A percentile compares a stretch with the other conserved stretches of the same genome.
phyloP scores from a whole-genome alignment of 2,888 invertebrate species.

The Spodoptera exigua region DNA sequence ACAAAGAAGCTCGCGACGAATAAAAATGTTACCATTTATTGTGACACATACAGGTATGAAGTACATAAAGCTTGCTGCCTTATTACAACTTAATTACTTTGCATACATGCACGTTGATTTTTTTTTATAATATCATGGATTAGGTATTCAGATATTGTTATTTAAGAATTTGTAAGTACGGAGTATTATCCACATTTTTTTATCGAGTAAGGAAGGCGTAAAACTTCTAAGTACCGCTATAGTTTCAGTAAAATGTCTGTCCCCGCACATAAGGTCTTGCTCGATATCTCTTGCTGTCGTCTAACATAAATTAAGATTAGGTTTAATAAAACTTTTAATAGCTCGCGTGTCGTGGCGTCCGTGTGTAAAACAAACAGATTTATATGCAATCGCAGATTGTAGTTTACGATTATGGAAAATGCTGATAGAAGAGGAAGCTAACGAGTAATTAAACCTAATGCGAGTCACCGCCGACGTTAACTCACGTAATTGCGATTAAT shows the following conservation, averaged over 20 bases:
- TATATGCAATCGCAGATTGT: conserved; percentile 79
- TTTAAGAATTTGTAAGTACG: no score
- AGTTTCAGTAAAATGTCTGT: conserved; percentile 21
- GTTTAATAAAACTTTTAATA: conserved; percentile 54
- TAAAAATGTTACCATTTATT: conserved; percentile 73
- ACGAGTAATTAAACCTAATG: conserved; percentile 75
- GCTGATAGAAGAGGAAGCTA: conserved; percentile 75
- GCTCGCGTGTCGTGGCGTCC: conserved; percentile 54
- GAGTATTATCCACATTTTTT: neutral
- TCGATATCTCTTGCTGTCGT: conserved; percentile 50
- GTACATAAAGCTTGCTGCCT: conserved; percentile 18
- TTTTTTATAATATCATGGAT: no score
- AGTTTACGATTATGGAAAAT: conserved; percentile 83
- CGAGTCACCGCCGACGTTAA: conserved; percentile 54
- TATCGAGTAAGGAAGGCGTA: conserved; percentile 1
- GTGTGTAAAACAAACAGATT: conserved; percentile 75
- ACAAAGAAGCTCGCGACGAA: conserved; percentile 81
- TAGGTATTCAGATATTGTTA: no score
- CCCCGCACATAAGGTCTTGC: conserved; percentile 33
- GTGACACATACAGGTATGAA: conserved; percentile 57
- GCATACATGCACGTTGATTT: no score
- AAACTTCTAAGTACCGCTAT: conserved; percentile 12
- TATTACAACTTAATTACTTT: conserved; percentile 11
- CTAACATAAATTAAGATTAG: conserved; percentile 56
- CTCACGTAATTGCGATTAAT: conserved; percentile 62